These are phyloP conservation scores for Solenodon paradoxus DNA, from an alignment of 2,113 vertebrate species.

Conservation along the genomic window DNA sequence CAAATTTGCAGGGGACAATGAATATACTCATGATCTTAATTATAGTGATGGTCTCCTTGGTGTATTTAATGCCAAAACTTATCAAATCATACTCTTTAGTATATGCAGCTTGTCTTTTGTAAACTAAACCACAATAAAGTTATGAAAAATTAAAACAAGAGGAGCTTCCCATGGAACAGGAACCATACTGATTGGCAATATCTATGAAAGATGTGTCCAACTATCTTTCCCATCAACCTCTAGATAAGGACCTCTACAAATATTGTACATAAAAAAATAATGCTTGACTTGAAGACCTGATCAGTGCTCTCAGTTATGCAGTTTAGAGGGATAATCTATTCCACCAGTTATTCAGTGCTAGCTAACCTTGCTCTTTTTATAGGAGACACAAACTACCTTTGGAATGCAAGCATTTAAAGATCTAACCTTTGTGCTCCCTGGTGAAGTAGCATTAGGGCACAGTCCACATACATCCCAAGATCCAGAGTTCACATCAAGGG, in stretches of 20 bases:
- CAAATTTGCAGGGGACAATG: background rate
- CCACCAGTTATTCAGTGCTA: background rate
- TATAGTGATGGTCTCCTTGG: background rate
- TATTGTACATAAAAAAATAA: conserved; percentile 13
- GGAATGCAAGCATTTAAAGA: background rate
- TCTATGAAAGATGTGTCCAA: background rate
- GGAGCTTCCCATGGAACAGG: background rate
- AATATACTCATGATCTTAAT: background rate
- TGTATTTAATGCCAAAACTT: background rate
- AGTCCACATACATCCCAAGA: no score
- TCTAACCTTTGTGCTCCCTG: no score
- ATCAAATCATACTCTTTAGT: background rate
- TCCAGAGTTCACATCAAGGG: no score
- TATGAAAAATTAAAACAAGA: background rate
- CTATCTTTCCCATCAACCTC: background rate
- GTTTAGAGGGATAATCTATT: background rate
- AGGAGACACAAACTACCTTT: background rate
- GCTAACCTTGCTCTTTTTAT: background rate
- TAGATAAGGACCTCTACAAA: background rate
- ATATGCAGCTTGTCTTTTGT: no score
- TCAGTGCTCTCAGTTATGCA: background rate
- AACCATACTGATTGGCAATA: background rate
- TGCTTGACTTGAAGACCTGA: background rate
- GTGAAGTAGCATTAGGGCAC: no score
- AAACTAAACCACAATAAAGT: background rate